Evolutionary conservation across 1,140 invertebrate species (phyloP), one percentile per base, ranked within the genome.

Genomic region (Bombus difficillimus): DNA sequence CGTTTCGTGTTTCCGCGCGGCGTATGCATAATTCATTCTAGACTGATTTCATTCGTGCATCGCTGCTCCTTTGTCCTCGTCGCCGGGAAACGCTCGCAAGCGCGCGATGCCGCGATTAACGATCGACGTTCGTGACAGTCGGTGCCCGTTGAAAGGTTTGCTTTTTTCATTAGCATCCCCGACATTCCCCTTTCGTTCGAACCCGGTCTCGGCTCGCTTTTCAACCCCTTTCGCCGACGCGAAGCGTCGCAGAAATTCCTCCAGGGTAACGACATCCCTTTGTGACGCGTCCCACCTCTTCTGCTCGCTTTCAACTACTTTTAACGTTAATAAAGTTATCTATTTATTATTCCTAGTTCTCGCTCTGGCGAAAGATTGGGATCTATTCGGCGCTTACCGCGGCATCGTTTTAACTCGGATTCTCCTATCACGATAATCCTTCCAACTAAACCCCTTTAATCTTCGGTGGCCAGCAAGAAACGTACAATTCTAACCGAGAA

Each of bases 1-100:
- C 81, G 81, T 37, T 28, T n/a, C 57, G 28, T n/a, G 80, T 62
- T 72, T 47, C 43, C 18, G 15, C 37, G 37, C 39, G n/a, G 28
- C 41, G 32, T n/a, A 83, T 83, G 73, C 81, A 83, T 83, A 83
- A 83, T 83, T 83, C 81, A 83, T 83, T 37, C 22, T 8, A 57
- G 62, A 25, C 74, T 53, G 64, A 83, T 83, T 68, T 57, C 81
- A 53, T 53, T 68, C 73, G 64, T 41, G 6, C 62, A 34, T n/a
- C 18, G 34, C 25, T 71, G 73, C 47, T 75, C 73, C 34, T 59
- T 76, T 75, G 18, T 47, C 39, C 39, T n/a, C 71, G 28, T 32
- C 72, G 41, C n/a, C 2, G 37, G 72, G 5, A 53, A 53, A 53
- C 47, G 47, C 47, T 53, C 47, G 47, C 47, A 53, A 53, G 47